Evolutionary conservation across 2,888 invertebrate species (phyloP).

Genomic region (Cheilosia impressa): DNA sequence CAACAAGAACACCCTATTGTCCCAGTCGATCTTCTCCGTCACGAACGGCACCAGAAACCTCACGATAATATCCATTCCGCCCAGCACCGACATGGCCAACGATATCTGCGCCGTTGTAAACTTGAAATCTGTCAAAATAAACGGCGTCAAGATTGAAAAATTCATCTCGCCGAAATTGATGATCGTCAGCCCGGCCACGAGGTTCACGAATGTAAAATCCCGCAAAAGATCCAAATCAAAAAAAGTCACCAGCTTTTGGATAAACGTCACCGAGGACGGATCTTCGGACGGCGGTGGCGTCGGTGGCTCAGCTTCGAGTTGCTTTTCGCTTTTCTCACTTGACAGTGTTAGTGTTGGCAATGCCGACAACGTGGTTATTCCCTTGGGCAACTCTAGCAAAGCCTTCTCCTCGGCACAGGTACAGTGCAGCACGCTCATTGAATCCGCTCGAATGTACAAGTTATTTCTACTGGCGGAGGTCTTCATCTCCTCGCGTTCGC

Average conservation of each 20-base stretch:
- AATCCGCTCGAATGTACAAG: constrained; percentile 71
- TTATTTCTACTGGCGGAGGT: constrained; percentile 75
- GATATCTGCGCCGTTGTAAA: constrained; percentile 86
- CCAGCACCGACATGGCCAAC: constrained; percentile 88
- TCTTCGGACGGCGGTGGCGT: constrained; percentile 71
- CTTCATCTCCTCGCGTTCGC: constrained; percentile 80
- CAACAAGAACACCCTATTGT: constrained; percentile 88
- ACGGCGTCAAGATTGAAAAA: constrained; percentile 89
- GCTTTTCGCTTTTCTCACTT: constrained; percentile 39
- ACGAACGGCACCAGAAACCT: constrained; percentile 88
- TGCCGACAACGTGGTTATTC: constrained; percentile 21
- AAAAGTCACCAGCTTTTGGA: constrained; percentile 86
- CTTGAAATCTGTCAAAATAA: constrained; percentile 88
- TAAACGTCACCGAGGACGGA: constrained; percentile 77
- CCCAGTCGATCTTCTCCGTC: constrained; percentile 88
- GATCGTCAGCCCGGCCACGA: constrained; percentile 89
- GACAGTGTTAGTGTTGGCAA: constrained; percentile 30
- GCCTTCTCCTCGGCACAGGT: constrained; percentile 79
- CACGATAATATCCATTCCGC: constrained; percentile 87
- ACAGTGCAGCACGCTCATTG: constrained; percentile 77
- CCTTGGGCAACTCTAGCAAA: constrained; percentile 76
- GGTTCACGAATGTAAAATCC: constrained; percentile 88
- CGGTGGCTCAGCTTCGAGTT: constrained; percentile 48
- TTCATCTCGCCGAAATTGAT: constrained; percentile 90
- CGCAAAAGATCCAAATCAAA: constrained; percentile 89